These are phyloP conservation scores for Platalea minor DNA, from an alignment of 2,797 vertebrate species.

Conservation along the genomic window DNA sequence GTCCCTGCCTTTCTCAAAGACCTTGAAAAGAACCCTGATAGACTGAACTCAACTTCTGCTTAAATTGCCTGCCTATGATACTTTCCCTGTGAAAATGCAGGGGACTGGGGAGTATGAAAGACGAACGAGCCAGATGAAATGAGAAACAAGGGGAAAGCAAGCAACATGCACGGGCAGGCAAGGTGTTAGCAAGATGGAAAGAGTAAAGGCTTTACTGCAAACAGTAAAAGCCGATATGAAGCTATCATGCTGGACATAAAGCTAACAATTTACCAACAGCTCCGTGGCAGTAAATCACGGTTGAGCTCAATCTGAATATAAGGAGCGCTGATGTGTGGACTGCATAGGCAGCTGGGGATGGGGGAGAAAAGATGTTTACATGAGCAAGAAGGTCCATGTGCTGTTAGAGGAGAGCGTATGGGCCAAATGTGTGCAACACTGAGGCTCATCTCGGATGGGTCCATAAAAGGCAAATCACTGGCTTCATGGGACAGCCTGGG, in stretches of 20 bases:
- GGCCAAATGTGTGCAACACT: background rate
- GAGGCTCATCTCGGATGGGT: fast-evolving
- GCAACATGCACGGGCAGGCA: background rate
- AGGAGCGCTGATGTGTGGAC: background rate
- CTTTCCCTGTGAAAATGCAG: slow-evolving; percentile 39
- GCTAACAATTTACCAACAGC: background rate
- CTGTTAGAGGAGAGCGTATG: fast-evolving
- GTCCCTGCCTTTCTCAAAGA: slow-evolving; percentile 26
- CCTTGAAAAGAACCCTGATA: slow-evolving; percentile 46
- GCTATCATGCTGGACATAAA: slow-evolving; percentile 3
- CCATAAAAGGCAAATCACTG: fast-evolving
- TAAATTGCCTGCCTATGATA: background rate
- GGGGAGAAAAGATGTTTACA: background rate
- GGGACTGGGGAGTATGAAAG: slow-evolving; percentile 18
- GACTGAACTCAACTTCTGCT: slow-evolving; percentile 52
- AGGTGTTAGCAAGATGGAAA: background rate
- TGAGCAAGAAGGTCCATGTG: background rate
- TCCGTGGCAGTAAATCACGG: background rate
- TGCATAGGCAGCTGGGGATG: background rate
- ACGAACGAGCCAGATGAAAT: background rate
- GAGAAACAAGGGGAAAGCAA: slow-evolving; percentile 1
- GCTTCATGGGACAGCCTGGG: background rate
- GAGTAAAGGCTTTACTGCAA: slow-evolving; percentile 26
- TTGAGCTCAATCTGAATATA: background rate
- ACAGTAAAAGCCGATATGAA: slow-evolving; percentile 1